Evolutionary conservation across 2,888 invertebrate genomes (phyloP).

Genomic region (Ommatoiulus sabulosus): DNA sequence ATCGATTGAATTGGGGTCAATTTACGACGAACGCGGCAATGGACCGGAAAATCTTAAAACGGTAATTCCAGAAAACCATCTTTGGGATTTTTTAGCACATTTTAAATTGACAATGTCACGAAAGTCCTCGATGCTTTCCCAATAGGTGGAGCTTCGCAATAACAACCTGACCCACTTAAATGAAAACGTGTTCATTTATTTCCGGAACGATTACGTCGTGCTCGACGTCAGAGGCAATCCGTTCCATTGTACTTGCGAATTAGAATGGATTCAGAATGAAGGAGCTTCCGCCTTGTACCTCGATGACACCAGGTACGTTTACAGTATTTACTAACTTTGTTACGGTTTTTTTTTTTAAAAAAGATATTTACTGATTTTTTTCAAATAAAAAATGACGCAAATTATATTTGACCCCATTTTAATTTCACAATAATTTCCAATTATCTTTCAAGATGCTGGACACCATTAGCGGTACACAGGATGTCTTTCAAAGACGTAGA

Average conservation of each 20-base stretch:
- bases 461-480: neutral
- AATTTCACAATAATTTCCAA: too few relatives aligned
- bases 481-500: constrained; percentile 47
- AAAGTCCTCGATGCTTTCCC: neutral
- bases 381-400: neutral
- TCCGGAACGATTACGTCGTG: neutral
- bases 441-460: constrained; percentile 39
- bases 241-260: constrained; percentile 51
- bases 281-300: neutral
- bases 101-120: neutral
- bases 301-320: constrained; percentile 22
- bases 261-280: constrained; percentile 51
- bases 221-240: constrained; percentile 50
- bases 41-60: neutral
- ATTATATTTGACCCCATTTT: neutral
- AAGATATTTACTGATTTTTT: neutral
- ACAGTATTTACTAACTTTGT: neutral
- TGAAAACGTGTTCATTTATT: constrained; percentile 14
- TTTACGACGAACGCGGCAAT: constrained; percentile 29
- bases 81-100: neutral
- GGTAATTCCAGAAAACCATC: neutral
- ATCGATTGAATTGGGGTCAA: neutral
- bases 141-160: constrained; percentile 52
- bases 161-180: constrained; percentile 9
- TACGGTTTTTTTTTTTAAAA: neutral